Evolutionary conservation across 2,888 invertebrate genomes (phyloP).

Genomic region (Watsonalla binaria): DNA sequence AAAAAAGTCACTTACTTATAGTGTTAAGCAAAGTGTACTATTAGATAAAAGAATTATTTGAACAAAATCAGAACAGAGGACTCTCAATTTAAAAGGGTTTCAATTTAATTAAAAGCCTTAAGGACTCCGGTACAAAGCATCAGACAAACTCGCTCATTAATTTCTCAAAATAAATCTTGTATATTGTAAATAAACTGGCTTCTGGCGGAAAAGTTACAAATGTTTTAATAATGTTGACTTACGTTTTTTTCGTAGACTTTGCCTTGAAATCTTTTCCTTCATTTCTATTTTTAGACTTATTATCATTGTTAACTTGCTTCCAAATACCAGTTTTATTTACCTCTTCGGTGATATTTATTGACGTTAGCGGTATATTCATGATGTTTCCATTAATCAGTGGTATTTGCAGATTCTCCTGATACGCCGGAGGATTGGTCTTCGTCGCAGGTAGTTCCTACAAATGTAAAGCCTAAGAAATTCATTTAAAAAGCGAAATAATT

Average conservation of each 20-base stretch:
- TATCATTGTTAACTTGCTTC: slow-evolving; percentile 91
- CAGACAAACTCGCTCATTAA: too few relatives aligned
- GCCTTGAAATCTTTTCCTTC: slow-evolving; percentile 57
- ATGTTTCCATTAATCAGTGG: slow-evolving; percentile 93
- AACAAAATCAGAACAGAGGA: not conserved
- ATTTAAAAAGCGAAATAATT: slow-evolving; percentile 11
- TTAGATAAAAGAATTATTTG: not conserved
- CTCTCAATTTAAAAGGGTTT: not conserved
- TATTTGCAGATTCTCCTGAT: slow-evolving; percentile 87
- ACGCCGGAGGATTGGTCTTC: slow-evolving; percentile 71
- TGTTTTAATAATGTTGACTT: slow-evolving; percentile 23
- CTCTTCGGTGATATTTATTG: slow-evolving; percentile 95
- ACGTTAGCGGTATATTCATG: slow-evolving; percentile 91
- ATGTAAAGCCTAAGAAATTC: slow-evolving; percentile 40
- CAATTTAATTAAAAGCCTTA: not conserved
- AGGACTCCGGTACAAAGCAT: not conserved
- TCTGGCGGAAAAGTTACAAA: too few relatives aligned
- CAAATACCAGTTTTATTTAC: slow-evolving; percentile 95
- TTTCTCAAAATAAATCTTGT: not conserved
- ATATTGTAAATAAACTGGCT: too few relatives aligned
- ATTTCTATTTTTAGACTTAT: slow-evolving; percentile 59
- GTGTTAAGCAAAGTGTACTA: too few relatives aligned
- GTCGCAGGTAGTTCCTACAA: slow-evolving; percentile 56
- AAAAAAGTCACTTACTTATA: not conserved
- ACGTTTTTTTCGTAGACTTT: slow-evolving; percentile 69